Percentiles rank a stretch among this genome's conserved stretches.
phyloP scores from a whole-genome alignment of 1,140 invertebrate genomes.

The Onthophagus taurus region DNA sequence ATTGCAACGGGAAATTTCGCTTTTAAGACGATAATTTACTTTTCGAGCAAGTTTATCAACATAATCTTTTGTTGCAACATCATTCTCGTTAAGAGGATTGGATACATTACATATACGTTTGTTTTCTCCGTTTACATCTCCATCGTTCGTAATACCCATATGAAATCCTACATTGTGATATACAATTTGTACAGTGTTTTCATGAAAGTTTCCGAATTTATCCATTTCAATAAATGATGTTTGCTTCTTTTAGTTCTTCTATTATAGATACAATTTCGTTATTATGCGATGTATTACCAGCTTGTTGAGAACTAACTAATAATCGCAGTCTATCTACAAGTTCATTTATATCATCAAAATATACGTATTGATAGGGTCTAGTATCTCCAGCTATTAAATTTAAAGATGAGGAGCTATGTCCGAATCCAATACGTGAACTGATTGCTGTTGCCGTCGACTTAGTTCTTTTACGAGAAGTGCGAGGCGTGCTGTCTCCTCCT shows the following conservation, averaged over 20 bases:
- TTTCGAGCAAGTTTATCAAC: no score
- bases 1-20: no score
- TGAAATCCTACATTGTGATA: neutral
- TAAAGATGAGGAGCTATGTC: no score
- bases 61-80: conserved; percentile 30
- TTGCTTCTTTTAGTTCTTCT: conserved; percentile 22
- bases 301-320: conserved; percentile 20
- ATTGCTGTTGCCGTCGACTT: neutral
- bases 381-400: neutral
- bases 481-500: no score
- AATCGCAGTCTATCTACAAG: conserved; percentile 5
- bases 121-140: conserved; percentile 19
- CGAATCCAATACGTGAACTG: no score
- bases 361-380: conserved; percentile 3
- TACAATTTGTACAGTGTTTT: no score
- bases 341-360: conserved; percentile 10
- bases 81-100: conserved; percentile 27
- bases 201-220: no score
- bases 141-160: conserved; percentile 10
- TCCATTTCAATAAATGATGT: conserved; percentile 9
- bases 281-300: conserved; percentile 30
- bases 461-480: no score
- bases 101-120: conserved; percentile 27
- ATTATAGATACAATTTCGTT: conserved; percentile 37
- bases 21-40: no score